Conservation (phyloP, 30 jellyfish, hydroid and myxozoan genomes). For the Pseudorhiza aurosa region DNA sequence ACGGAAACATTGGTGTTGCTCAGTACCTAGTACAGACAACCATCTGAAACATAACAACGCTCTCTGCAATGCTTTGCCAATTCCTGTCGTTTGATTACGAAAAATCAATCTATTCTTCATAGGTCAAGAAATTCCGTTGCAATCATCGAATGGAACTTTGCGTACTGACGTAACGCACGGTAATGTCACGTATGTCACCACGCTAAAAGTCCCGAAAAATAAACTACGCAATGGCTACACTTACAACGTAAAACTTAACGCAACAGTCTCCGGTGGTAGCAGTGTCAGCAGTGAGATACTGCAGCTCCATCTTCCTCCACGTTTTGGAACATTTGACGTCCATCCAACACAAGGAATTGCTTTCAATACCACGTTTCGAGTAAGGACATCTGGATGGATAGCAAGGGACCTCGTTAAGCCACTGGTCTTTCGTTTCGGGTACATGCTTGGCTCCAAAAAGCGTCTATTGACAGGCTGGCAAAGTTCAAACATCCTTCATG, state of each 20-base stretch:
- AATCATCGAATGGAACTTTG: conserved; percentile 14
- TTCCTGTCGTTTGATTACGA: too few species aligned
- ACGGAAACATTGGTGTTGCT: too few species aligned
- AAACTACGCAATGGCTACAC: conserved; percentile 16
- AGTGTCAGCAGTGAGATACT: neutral
- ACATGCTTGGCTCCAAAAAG: neutral
- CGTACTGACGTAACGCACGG: neutral
- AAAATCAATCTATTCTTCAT: too few species aligned
- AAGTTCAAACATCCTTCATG: conserved; percentile 8
- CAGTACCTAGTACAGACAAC: too few species aligned
- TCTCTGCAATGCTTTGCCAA: too few species aligned
- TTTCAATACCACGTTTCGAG: conserved; percentile 44
- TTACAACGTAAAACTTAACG: conserved; percentile 27
- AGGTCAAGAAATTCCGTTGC: conserved; percentile 19
- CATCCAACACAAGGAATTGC: conserved; percentile 42
- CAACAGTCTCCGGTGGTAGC: neutral
- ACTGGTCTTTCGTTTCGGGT: conserved; percentile 42
- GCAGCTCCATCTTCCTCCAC: conserved; percentile 19
- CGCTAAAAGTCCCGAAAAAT: conserved; percentile 6
- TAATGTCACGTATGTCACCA: neutral
- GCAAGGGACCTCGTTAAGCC: conserved; percentile 19
- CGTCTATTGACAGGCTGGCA: conserved; percentile 52
- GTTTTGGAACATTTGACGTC: conserved; percentile 16
- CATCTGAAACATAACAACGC: too few species aligned
- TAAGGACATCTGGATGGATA: conserved; percentile 40